These are phyloP conservation scores for Perca schrenkii DNA, from an alignment of 2,113 vertebrate species.

Conservation along the genomic window DNA sequence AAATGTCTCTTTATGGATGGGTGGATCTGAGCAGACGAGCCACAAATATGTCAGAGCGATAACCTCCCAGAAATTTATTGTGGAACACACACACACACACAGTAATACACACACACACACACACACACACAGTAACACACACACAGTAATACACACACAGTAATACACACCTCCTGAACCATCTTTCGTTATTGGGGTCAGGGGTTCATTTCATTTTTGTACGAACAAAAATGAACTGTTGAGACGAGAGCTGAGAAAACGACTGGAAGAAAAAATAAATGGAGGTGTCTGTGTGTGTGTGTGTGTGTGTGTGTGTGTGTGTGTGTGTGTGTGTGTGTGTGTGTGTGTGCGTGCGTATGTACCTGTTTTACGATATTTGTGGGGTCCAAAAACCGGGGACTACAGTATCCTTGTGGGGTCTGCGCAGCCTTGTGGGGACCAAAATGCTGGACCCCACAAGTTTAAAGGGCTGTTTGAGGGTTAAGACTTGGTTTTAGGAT, in stretches of 20 bases:
- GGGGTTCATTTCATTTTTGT: conserved; percentile 50
- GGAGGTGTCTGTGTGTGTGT: conserved; percentile 7
- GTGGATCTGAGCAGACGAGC: background rate
- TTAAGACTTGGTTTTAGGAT: too few relatives aligned
- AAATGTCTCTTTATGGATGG: too few relatives aligned
- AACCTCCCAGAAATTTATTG: background rate
- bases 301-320: conserved; percentile 17
- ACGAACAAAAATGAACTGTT: background rate
- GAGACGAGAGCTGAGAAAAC: conserved; percentile 9
- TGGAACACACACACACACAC: background rate
- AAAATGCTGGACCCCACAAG: too few relatives aligned
- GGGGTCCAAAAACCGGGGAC: too few relatives aligned
- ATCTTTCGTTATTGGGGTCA: conserved; percentile 47
- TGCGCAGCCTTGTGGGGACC: too few relatives aligned
- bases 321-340: conserved; percentile 8
- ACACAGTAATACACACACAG: background rate
- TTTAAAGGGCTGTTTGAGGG: too few relatives aligned
- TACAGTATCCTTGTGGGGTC: too few relatives aligned
- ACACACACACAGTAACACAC: background rate
- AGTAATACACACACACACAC: conserved; percentile 1
- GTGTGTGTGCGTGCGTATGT: background rate
- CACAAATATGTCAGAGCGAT: background rate
- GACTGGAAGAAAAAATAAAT: too few relatives aligned
- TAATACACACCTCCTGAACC: conserved; percentile 9
- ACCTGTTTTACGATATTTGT: too few relatives aligned